Evolutionary conservation across 2,797 vertebrate genomes (phyloP).

Genomic region (Petrocephalus sullivani): DNA sequence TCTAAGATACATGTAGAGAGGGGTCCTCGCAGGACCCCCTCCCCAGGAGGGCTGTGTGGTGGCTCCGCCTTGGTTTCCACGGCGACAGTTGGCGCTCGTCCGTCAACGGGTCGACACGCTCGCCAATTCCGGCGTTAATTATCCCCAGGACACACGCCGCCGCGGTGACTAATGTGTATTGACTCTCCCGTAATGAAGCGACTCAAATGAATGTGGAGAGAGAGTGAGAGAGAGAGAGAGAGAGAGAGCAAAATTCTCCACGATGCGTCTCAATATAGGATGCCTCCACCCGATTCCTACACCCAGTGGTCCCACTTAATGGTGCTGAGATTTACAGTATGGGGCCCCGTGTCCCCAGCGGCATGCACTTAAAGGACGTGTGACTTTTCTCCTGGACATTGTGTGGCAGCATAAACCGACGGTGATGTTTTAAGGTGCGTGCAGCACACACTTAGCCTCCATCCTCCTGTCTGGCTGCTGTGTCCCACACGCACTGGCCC

Average conservation of each 20-base stretch:
- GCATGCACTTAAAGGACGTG: not conserved
- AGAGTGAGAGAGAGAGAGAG: conserved; percentile 2
- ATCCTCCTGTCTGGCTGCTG: not conserved
- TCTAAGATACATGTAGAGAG: not conserved
- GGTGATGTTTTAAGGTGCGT: not conserved
- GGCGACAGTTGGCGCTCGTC: conserved; percentile 31
- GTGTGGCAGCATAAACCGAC: not conserved
- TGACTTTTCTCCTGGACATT: not conserved
- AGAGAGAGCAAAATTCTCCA: conserved; percentile 1
- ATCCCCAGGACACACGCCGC: conserved; percentile 36
- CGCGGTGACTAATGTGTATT: conserved; percentile 58
- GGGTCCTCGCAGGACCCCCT: not conserved
- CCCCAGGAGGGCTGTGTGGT: not conserved
- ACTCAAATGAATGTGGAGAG: conserved; percentile 38
- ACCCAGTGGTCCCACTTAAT: not conserved
- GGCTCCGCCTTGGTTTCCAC: conserved; percentile 3
- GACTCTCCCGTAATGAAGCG: conserved; percentile 58
- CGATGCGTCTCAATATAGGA: not conserved
- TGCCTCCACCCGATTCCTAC: not conserved
- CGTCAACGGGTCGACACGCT: conserved; percentile 33
- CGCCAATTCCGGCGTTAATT: conserved; percentile 46
- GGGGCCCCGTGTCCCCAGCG: not conserved
- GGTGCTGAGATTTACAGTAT: not conserved
- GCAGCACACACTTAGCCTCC: not conserved
- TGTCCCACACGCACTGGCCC: not conserved